Evolutionary conservation across 2,888 invertebrate genomes (phyloP), one percentile per base, ranked within the genome.

Genomic region (Cosmia pyralina): DNA sequence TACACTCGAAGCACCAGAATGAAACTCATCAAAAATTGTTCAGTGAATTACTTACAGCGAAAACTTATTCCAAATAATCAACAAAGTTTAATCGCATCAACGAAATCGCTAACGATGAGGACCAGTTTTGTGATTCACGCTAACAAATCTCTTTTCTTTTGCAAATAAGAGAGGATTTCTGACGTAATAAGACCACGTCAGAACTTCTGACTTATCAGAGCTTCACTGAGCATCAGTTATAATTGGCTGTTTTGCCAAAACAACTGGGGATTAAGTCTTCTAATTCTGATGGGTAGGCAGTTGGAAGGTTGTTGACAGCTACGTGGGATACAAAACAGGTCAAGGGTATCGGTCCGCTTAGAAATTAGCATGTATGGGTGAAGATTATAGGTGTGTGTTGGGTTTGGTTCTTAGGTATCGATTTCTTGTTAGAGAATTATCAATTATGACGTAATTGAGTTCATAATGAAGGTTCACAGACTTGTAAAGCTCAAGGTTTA

Each of bases 341-440:
- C 77, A 77, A 67, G 66, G 63, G 81, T 81, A 79, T 79, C 22
- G 55, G 75, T 53, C 34, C 52, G 46, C 48, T 80, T n/a, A 10
- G 38, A 66, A 75, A 79, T 77, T 60, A 65, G 74, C 75, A 57
- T 80, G 52, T 66, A 48, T 58, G 34, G 44, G n/a, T 62, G 17
- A 75, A 65, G 52, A 67, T 57, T 64, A 38, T 62, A 74, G 46
- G 22, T 66, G 41, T 66, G 41, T 48, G 41, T 62, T 11, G 28
- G 38, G 15, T 44, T 8, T 6, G 74, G 41, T 50, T 52, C 41
- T 59, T 22, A 77, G 38, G n/a, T 41, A 77, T 77, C 57, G 66
- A 80, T 75, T 67, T 63, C 28, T 66, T 57, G 57, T 34, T 38
- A 64, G 60, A 46, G 57, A 22, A 19, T 52, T 10, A 50, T 52